phyloP scores from a whole-genome alignment of 2,888 invertebrate species.

The Cerastis rubricosa region DNA sequence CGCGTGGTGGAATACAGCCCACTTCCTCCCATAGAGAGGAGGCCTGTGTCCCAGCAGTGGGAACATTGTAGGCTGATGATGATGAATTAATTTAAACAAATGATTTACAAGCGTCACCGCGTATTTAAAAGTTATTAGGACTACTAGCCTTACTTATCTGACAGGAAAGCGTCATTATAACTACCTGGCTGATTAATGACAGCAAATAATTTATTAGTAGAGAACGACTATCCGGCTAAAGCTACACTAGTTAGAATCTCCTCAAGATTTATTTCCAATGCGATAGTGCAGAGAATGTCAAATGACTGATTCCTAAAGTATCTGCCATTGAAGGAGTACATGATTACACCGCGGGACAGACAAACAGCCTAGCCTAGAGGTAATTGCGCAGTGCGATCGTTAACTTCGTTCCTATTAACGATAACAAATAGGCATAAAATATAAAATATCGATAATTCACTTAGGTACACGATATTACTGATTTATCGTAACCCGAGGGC shows the following conservation, averaged over 20 bases:
- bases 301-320: conserved; percentile 56
- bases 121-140: too few relatives aligned
- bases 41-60: too few relatives aligned
- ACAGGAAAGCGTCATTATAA: background rate
- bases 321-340: conserved; percentile 42
- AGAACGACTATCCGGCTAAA: conserved; percentile 8
- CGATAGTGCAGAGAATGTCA: conserved; percentile 31
- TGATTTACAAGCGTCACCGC: too few relatives aligned
- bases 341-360: conserved; percentile 47
- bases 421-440: conserved; percentile 73
- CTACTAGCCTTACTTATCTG: background rate
- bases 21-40: too few relatives aligned
- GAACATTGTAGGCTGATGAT: too few relatives aligned
- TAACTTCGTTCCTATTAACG: conserved; percentile 70
- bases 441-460: conserved; percentile 81
- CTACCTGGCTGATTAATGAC: background rate
- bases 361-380: conserved; percentile 63
- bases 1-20: too few relatives aligned
- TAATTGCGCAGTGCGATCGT: conserved; percentile 65
- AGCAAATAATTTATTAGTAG: conserved; percentile 1
- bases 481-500: conserved; percentile 85
- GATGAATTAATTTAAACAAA: too few relatives aligned
- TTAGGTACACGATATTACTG: conserved; percentile 82
- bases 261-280: conserved; percentile 22
- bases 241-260: conserved; percentile 10